Evolutionary conservation across 2,888 invertebrate species (phyloP), one percentile per base, ranked within the genome.

Genomic region (Melanophora roralis): DNA sequence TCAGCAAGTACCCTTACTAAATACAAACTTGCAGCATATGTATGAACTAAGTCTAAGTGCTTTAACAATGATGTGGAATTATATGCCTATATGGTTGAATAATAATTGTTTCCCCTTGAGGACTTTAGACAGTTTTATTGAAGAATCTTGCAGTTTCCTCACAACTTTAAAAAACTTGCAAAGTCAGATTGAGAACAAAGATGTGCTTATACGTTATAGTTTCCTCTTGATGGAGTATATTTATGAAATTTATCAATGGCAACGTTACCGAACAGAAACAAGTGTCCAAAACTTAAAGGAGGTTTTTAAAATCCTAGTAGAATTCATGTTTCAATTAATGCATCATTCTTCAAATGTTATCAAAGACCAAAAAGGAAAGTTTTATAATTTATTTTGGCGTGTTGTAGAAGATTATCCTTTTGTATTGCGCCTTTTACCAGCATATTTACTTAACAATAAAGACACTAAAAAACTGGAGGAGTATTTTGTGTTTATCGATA

Each of bases 11-110:
- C 76, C 83, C 12, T 59, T 9, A 40, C 16, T 74, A 65, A 84
- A 40, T 32, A 40, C 1, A 11, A 78, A 34, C 32, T 82, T 71
- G 0, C 76, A 83, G 4, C 78, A 83, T 8, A 83, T 83, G 51
- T 85, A 85, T 0, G 40, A 78, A 7, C 21, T 85, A 1, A 83
- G 84, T 19, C 60, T 87, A 14, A 82, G 83, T 12, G 85, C 86
- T 0, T 40, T 84, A 1, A 55, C 67, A 0, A 68, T 84, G 6
- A 84, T 88, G 81, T 85, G 86, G 85, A 82, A 84, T 34, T 75
- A 85, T 47, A 69, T 83, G 55, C 81, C 83, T 9, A 81, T 85
- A 12, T 88, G 88, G 86, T 34, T 87, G 32, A 79, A 83, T 6
- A 82, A 84, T 12, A 76, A 83, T 3, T 84, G 84, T 27, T 83